Percentiles rank a stretch among this genome's conserved stretches.
phyloP scores from a whole-genome alignment of 2,113 vertebrate genomes.

The Pseudonaja textilis region DNA sequence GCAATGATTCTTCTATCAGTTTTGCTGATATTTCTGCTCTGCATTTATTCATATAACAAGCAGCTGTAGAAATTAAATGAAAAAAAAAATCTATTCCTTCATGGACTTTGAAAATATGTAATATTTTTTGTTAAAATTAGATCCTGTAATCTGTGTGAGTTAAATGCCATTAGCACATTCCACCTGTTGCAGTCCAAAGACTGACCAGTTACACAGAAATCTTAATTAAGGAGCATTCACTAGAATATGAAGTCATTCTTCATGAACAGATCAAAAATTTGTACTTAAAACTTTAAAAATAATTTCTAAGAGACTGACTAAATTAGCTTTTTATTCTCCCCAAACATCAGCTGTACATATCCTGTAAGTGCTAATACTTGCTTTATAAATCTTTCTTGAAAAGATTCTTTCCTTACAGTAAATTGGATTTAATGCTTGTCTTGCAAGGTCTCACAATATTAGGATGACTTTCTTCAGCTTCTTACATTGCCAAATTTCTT shows the following conservation, averaged over 20 bases:
- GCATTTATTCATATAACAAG: background rate
- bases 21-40: conserved; percentile 20
- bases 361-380: background rate
- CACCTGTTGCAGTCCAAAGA: conserved; percentile 27
- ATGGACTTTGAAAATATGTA: conserved; percentile 35
- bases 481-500: background rate
- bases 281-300: conserved; percentile 5
- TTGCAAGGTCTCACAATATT: background rate
- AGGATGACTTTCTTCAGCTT: background rate
- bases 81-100: conserved; percentile 36
- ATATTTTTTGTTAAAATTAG: conserved; percentile 43
- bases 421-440: background rate
- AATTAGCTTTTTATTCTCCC: conserved; percentile 10
- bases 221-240: conserved; percentile 30
- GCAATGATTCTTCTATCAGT: conserved; percentile 41
- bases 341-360: background rate
- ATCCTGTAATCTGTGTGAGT: background rate
- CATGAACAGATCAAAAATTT: conserved; percentile 23
- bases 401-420: background rate
- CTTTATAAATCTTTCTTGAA: conserved; percentile 12
- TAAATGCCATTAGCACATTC: conserved; percentile 24
- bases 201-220: conserved; percentile 12
- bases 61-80: background rate
- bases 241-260: conserved; percentile 3
- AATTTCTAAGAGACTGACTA: conserved; percentile 6